A percentile compares a stretch with the other conserved stretches of the same genome.
Conservation (phyloP, 37 sponge, comb jelly and placozoan genomes). For the Halichondria panicea region DNA sequence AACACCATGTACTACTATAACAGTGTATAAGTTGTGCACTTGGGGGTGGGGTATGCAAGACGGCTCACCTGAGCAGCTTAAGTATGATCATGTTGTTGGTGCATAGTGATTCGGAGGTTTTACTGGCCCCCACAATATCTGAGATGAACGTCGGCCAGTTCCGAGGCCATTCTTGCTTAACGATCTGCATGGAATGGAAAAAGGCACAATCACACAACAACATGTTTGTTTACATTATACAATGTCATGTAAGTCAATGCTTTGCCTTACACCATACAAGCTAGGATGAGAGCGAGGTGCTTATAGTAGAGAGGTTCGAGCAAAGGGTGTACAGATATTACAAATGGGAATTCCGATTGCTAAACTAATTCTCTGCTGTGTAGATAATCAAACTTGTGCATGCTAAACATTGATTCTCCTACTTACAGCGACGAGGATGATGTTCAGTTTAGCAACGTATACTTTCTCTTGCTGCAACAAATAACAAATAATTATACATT, state of each 20-base stretch:
- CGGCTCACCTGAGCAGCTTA: conserved; percentile 86
- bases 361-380: no score
- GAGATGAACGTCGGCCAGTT: conserved; percentile 96
- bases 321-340: no score
- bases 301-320: no score
- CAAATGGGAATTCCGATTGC: no score
- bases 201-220: not conserved
- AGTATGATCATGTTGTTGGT: conserved; percentile 96
- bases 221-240: not conserved
- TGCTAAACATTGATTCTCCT: no score
- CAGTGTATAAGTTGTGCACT: not conserved
- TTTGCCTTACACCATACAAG: no score
- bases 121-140: conserved; percentile 96
- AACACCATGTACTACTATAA: not conserved
- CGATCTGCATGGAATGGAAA: conserved; percentile 75
- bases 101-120: conserved; percentile 90
- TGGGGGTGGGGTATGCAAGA: not conserved
- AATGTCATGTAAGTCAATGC: no score
- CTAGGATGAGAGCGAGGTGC: no score
- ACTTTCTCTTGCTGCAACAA: conserved; percentile 79
- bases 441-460: conserved; percentile 90
- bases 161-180: conserved; percentile 99
- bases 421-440: conserved; percentile 90
- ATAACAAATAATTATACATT: not conserved
- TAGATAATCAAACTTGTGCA: no score